Percentiles rank a stretch among this genome's conserved stretches.
These are phyloP conservation scores for Sclerodermus sp. DNA, from an alignment of 2,888 invertebrate species.

Conservation along the genomic window DNA sequence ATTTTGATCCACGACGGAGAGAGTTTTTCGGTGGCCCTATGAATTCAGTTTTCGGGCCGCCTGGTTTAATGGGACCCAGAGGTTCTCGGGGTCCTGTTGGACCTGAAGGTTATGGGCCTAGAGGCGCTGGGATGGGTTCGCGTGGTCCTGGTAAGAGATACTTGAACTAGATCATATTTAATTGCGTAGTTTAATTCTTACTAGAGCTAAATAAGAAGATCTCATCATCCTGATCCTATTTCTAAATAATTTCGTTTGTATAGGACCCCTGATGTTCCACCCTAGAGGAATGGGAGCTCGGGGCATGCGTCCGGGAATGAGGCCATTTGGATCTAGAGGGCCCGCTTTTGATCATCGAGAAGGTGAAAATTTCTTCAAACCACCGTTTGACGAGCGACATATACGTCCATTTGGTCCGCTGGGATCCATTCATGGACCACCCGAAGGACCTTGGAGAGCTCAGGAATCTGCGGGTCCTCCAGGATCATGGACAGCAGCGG, in stretches of 20 bases:
- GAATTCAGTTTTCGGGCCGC: constrained; percentile 47
- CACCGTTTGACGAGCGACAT: constrained; percentile 38
- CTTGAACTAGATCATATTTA: background rate
- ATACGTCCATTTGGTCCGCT: constrained; percentile 36
- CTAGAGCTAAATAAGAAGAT: too few relatives aligned
- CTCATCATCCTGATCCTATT: too few relatives aligned
- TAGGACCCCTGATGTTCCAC: constrained; percentile 55
- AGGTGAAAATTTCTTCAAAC: constrained; percentile 46
- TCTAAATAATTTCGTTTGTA: constrained; percentile 6
- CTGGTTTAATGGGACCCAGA: constrained; percentile 51
- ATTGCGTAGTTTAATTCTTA: too few relatives aligned
- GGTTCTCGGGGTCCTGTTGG: constrained; percentile 52
- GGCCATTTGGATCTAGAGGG: constrained; percentile 49
- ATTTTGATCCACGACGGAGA: constrained; percentile 51
- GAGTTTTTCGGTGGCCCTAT: constrained; percentile 51
- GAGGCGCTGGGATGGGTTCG: constrained; percentile 47
- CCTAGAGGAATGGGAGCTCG: constrained; percentile 54
- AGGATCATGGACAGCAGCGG: constrained; percentile 22
- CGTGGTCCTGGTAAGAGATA: constrained; percentile 47
- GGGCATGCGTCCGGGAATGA: constrained; percentile 52
- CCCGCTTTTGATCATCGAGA: constrained; percentile 46
- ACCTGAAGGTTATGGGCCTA: constrained; percentile 53
- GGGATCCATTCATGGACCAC: constrained; percentile 28
- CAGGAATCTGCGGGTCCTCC: constrained; percentile 36
- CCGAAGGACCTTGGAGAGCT: constrained; percentile 41